Conservation (phyloP, 2,888 invertebrate species). For the Epirrhoe tristata region DNA sequence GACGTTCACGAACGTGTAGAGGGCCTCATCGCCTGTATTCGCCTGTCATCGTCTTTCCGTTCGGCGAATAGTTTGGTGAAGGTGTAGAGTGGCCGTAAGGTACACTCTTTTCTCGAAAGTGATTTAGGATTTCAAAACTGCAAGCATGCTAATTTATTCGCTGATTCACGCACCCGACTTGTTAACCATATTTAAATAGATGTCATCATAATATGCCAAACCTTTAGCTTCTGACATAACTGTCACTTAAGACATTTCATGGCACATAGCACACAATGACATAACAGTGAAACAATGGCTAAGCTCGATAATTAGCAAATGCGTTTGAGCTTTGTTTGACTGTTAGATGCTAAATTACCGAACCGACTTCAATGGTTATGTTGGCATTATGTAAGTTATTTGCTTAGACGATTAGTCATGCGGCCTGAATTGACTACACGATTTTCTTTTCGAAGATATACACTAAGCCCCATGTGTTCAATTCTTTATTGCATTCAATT, state of each 20-base stretch:
- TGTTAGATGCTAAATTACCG: slow-evolving; percentile 13
- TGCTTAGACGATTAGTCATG: background rate
- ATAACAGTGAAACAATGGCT: slow-evolving; percentile 13
- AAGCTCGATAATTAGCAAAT: slow-evolving; percentile 14
- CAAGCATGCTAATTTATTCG: background rate
- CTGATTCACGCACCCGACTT: background rate
- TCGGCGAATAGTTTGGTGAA: too few relatives aligned
- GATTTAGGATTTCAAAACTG: background rate
- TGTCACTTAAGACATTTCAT: slow-evolving; percentile 28
- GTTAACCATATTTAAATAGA: background rate
- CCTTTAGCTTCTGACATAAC: slow-evolving; percentile 27
- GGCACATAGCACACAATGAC: slow-evolving; percentile 12
- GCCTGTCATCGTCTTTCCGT: too few relatives aligned
- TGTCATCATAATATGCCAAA: slow-evolving; percentile 8
- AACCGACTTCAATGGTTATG: slow-evolving; percentile 8
- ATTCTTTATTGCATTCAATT: too few relatives aligned
- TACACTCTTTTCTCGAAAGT: too few relatives aligned
- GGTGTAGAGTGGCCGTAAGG: too few relatives aligned
- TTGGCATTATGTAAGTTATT: slow-evolving; percentile 1
- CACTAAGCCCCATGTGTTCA: too few relatives aligned
- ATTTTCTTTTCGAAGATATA: background rate
- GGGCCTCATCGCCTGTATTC: too few relatives aligned
- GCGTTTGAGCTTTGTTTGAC: slow-evolving; percentile 10
- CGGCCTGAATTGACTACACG: background rate
- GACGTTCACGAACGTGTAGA: too few relatives aligned